Conservation (phyloP, 2,797 vertebrate species). For the Eurystomus glaucurus region DNA sequence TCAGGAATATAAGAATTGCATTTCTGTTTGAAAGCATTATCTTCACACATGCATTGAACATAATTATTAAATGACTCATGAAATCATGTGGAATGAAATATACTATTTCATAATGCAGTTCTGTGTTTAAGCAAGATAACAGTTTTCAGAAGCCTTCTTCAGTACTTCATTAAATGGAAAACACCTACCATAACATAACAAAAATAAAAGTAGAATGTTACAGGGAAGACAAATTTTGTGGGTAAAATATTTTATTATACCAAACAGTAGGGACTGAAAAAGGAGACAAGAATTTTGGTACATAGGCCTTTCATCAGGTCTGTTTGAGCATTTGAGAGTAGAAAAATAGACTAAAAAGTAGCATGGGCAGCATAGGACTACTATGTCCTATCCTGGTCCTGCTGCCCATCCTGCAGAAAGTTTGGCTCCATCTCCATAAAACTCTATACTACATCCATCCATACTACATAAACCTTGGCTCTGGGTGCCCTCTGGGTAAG, state of each 20-base stretch:
- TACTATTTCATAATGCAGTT: neutral
- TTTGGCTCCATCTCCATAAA: neutral
- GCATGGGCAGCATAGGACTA: neutral
- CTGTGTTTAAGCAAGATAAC: neutral
- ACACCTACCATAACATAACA: neutral
- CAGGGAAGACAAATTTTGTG: neutral
- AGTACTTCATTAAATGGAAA: neutral
- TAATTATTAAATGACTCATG: slow-evolving; percentile 40
- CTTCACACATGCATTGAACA: slow-evolving; percentile 1
- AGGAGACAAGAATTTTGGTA: neutral
- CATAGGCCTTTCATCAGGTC: neutral
- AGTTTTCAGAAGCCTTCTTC: neutral
- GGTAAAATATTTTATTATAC: neutral
- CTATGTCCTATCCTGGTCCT: neutral
- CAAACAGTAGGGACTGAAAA: neutral
- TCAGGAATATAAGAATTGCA: neutral
- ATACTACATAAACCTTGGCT: neutral
- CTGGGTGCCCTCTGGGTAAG: neutral
- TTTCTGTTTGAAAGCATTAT: neutral
- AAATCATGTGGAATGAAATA: neutral
- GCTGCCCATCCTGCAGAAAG: neutral
- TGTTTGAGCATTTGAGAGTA: neutral
- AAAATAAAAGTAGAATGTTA: neutral
- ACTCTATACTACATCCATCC: neutral
- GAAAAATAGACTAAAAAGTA: neutral